Base-by-base conservation (phyloP, 92 coral and sea anemone species). In the Zoanthus sociatus region DNA sequence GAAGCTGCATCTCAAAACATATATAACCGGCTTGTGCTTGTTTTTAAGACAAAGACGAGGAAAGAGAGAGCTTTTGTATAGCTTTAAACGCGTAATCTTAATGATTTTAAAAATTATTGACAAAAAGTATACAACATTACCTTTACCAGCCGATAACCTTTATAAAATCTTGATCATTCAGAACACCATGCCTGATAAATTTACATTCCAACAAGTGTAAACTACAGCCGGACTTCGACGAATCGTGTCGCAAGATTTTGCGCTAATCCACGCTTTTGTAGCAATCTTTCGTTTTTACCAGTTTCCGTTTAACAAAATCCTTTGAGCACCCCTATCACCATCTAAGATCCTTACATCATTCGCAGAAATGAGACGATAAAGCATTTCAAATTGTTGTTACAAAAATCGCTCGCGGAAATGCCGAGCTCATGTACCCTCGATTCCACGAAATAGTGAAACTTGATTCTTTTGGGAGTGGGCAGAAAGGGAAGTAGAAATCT, bases 331-430 rank as follows among this genome's bases (percentile, higher is more conserved):
- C 18, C 58, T n/a, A 14, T 50, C 55, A 10, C 32, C 18, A 81
- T 17, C 47, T 44, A 13, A 37, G 9, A 18, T 58, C 31, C 69
- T 63, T 46, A 63, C 71, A 17, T 63, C 75, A 81, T 45, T 18
- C 20, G 51, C 47, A 46, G 44, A 45, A 50, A 81, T 13, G 16
- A 11, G 44, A 70, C 16, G 37, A 81, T 37, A 81, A 64, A 33
- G 45, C 21, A 73, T 81, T 73, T 1, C 30, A 81, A 15, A 46
- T 10, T 47, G 55, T 47, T 81, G 37, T 63, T 33, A 33, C 14
- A 74, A 64, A 66, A 66, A 64, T 66, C 54, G 33, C 76, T 46
- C 32, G 85, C 85, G 66, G 47, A 81, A 81, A 42, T 79, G 46
- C 54, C 7, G 73, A 46, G 71, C 85, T 81, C 7, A 37, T 37